A percentile compares a stretch with the other conserved stretches of the same genome.
These are phyloP conservation scores for Desoria tigrina DNA, from an alignment of 2,888 invertebrate species.

Conservation along the genomic window DNA sequence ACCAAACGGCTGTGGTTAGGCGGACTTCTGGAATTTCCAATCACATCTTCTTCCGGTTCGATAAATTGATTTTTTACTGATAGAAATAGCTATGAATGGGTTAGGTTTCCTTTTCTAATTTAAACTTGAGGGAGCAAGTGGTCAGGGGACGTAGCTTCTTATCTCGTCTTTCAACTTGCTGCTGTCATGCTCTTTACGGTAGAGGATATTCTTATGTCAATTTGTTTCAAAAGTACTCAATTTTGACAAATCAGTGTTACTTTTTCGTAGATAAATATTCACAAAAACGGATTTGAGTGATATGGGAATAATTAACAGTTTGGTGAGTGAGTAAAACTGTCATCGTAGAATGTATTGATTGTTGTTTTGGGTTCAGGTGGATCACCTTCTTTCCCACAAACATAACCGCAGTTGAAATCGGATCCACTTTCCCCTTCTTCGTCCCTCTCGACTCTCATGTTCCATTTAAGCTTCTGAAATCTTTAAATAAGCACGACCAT, in stretches of 20 bases:
- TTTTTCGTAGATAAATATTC: too few relatives aligned
- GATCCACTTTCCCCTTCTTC: constrained; percentile 30
- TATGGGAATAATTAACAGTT: constrained; percentile 3
- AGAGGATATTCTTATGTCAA: too few relatives aligned
- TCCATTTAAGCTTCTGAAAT: background rate
- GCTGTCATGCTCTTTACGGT: too few relatives aligned
- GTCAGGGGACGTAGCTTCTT: too few relatives aligned
- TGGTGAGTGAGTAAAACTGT: constrained; percentile 38
- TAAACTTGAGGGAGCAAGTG: too few relatives aligned
- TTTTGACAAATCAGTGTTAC: too few relatives aligned
- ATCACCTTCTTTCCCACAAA: constrained; percentile 32
- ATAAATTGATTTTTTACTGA: constrained; percentile 24
- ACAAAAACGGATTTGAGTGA: too few relatives aligned
- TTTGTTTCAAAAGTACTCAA: too few relatives aligned
- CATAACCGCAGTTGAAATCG: constrained; percentile 40
- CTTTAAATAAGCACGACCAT: constrained; percentile 9
- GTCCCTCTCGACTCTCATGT: background rate
- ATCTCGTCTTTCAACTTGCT: too few relatives aligned
- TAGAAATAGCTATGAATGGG: constrained; percentile 4
- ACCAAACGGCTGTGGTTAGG: background rate
- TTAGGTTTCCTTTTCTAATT: constrained; percentile 10
- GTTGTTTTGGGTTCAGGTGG: constrained; percentile 43
- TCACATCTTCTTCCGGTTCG: constrained; percentile 41
- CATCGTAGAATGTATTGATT: constrained; percentile 36
- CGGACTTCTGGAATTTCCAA: constrained; percentile 34